Evolutionary conservation across 2,888 invertebrate genomes (phyloP).

Genomic region (Platerodrilus igneus): DNA sequence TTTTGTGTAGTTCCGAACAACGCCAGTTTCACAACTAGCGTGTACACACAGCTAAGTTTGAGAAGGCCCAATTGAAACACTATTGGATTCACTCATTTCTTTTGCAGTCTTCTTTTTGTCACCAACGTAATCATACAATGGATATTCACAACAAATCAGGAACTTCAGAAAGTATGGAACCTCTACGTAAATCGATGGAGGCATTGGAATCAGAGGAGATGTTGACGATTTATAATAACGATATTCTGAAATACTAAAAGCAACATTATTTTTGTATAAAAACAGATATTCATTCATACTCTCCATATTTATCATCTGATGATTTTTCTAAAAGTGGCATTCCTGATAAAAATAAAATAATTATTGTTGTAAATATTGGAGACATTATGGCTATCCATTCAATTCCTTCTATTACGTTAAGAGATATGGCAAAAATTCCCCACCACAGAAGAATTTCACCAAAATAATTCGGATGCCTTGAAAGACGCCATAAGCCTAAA

Average conservation of each 20-base stretch:
- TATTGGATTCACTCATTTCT: slow-evolving; percentile 65
- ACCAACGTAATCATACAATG: slow-evolving; percentile 75
- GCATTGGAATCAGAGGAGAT: slow-evolving; percentile 84
- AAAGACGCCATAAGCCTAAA: slow-evolving; percentile 66
- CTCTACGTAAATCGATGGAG: slow-evolving; percentile 81
- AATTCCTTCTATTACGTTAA: slow-evolving; percentile 77
- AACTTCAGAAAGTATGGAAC: slow-evolving; percentile 79
- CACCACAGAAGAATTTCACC: slow-evolving; percentile 93
- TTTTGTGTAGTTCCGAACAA: slow-evolving; percentile 16
- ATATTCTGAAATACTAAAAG: slow-evolving; percentile 73
- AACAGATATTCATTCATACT: slow-evolving; percentile 53
- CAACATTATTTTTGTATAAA: neutral
- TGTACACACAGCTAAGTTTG: slow-evolving; percentile 65
- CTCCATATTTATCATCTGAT: slow-evolving; percentile 83
- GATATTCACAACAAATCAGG: slow-evolving; percentile 82
- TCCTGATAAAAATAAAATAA: slow-evolving; percentile 85
- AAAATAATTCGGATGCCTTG: slow-evolving; percentile 91
- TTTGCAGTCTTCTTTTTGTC: slow-evolving; percentile 53
- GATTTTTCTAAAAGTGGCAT: slow-evolving; percentile 84
- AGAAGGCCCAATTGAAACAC: slow-evolving; percentile 64
- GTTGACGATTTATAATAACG: slow-evolving; percentile 83
- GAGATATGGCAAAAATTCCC: slow-evolving; percentile 85
- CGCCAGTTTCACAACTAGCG: slow-evolving; percentile 41
- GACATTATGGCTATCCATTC: slow-evolving; percentile 86
- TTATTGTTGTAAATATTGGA: slow-evolving; percentile 80